A percentile compares a stretch with the other conserved stretches of the same genome.
Evolutionary conservation across 2,113 vertebrate species (phyloP).

Genomic region (Tricholaema leucomelas): DNA sequence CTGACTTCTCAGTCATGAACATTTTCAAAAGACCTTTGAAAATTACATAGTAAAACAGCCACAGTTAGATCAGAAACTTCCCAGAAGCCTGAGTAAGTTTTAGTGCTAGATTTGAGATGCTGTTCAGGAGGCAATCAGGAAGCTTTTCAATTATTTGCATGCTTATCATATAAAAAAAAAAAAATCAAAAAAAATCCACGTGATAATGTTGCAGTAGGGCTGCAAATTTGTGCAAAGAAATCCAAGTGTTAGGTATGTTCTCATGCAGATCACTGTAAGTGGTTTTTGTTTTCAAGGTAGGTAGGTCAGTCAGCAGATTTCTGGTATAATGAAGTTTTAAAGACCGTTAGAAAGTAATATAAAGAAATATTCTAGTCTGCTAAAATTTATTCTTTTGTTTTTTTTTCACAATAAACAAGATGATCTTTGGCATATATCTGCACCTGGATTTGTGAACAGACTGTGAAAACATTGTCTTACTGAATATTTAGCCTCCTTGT

Average conservation of each 20-base stretch:
- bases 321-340: not conserved
- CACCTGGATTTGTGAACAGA: not conserved
- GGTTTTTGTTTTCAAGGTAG: not conserved
- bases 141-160: not conserved
- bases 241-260: not conserved
- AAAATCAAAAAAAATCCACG: not conserved
- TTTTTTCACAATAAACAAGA: not conserved
- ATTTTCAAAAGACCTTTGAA: not conserved
- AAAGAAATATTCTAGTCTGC: not conserved
- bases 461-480: not conserved
- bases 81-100: not conserved
- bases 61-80: not conserved
- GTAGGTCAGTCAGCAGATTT: not conserved
- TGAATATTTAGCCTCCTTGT: not conserved
- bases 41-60: not conserved
- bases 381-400: not conserved
- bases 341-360: not conserved
- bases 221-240: not conserved
- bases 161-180: not conserved
- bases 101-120: not conserved
- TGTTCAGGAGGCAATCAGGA: not conserved
- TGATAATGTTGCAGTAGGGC: not conserved
- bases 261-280: not conserved
- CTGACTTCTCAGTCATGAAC: not conserved
- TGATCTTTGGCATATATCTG: not conserved